Evolutionary conservation across 2,888 invertebrate genomes (phyloP), one percentile per base, ranked within the genome.

Genomic region (Aspidiotus destructor): DNA sequence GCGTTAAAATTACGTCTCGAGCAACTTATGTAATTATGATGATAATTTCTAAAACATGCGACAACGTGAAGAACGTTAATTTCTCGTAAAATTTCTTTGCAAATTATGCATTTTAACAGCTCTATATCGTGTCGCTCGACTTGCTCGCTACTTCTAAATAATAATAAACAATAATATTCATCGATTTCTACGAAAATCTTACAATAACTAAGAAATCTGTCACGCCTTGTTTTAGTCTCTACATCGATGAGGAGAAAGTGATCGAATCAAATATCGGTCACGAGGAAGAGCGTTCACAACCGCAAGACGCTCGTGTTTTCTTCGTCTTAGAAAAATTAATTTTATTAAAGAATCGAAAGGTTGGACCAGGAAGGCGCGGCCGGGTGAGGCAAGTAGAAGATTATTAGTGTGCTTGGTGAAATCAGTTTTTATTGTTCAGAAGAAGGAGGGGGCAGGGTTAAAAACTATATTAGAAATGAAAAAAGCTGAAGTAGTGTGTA

Each of bases 131-230:
- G 53, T 28, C 28, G 28, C 28, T 28, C 28, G 28, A 28, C 5
- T 28, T 28, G 5, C 28, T 28, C 28, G 5, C 28, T 28, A 28
- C 2, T 28, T 28, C 28, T 28, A 28, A 28, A 28, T 28, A 28
- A 28, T 28, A 28, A 28, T 62, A 16, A 48, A 63, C 63, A 54
- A 60, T 48, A 58, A 67, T 67, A 60, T 67, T 3, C 48, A 67
- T 67, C n/a, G 58, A 58, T 58, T 67, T 67, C 67, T 57, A 48
- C 60, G 67, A 67, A 67, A 58, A 44, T 42, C 44, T 65, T 55
- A 54, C n/a, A 53, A 54, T 54, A 42, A 54, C 41, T 65, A 1
- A 9, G 15, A 16, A 15, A 28, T 67, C 60, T 58, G 60, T 58
- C 60, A 67, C 67, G 52, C n/a, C 44, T 48, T 44, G 28, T 44